Evolutionary conservation across 2,888 invertebrate species (phyloP).

Genomic region (Arctia plantaginis): DNA sequence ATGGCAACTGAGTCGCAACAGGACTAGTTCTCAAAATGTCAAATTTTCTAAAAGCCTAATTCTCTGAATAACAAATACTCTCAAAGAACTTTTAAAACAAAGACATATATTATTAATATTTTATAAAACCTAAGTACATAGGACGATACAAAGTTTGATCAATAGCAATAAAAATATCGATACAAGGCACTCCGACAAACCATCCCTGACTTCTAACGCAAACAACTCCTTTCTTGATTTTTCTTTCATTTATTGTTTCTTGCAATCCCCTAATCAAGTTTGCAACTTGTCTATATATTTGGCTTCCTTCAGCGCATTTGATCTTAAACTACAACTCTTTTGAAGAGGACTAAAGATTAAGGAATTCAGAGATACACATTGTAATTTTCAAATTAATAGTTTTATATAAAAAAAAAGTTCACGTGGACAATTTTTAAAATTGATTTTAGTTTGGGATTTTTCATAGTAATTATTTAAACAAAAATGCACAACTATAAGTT

Average conservation of each 20-base stretch:
- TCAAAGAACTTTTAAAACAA: neutral
- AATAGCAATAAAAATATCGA: neutral
- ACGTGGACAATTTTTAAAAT: neutral
- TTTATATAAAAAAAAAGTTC: neutral
- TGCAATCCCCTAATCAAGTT: conserved; percentile 78
- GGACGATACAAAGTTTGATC: neutral
- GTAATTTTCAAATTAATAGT: neutral
- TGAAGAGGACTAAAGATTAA: conserved; percentile 25
- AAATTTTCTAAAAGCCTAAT: too few relatives aligned
- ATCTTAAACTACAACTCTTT: conserved; percentile 49
- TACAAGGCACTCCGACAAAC: neutral
- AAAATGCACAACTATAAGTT: neutral
- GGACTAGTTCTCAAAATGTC: too few relatives aligned
- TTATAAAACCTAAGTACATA: neutral
- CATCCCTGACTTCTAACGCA: conserved; percentile 49
- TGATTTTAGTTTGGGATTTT: too few relatives aligned
- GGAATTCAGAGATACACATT: neutral
- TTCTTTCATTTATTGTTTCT: conserved; percentile 77
- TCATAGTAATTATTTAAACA: neutral
- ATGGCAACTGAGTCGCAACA: too few relatives aligned
- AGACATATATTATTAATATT: neutral
- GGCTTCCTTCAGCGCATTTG: conserved; percentile 59
- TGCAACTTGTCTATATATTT: conserved; percentile 69
- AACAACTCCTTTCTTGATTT: conserved; percentile 75
- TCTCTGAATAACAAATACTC: too few relatives aligned